Evolutionary conservation across 2,113 vertebrate species (phyloP).

Genomic region (Tachysurus fulvidraco): DNA sequence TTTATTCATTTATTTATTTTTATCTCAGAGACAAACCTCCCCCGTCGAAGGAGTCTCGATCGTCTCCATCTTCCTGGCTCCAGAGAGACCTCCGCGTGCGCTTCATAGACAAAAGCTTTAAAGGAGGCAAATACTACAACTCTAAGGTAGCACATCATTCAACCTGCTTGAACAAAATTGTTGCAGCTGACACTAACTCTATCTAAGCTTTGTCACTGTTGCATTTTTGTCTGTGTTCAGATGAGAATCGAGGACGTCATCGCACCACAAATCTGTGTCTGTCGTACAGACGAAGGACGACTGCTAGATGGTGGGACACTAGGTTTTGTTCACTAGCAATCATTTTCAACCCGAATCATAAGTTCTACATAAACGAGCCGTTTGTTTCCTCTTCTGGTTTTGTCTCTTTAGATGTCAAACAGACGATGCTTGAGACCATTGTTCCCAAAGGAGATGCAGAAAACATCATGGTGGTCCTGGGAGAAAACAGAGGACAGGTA

Average conservation of each 20-base stretch:
- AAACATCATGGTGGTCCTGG: slow-evolving; percentile 83
- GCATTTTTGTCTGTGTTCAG: slow-evolving; percentile 55
- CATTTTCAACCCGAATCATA: not conserved
- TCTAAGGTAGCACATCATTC: slow-evolving; percentile 76
- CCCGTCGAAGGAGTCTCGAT: slow-evolving; percentile 63
- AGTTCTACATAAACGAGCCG: no score
- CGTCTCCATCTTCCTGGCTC: slow-evolving; percentile 75
- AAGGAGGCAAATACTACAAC: slow-evolving; percentile 87
- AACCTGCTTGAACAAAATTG: no score
- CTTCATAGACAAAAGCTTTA: slow-evolving; percentile 83
- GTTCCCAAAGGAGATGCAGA: slow-evolving; percentile 79
- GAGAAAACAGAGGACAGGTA: slow-evolving; percentile 80
- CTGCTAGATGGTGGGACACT: slow-evolving; percentile 79
- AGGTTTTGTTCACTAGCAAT: not conserved
- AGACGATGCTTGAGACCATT: slow-evolving; percentile 85
- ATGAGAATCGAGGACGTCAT: slow-evolving; percentile 87
- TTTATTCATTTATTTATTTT: no score
- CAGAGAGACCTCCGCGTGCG: slow-evolving; percentile 84
- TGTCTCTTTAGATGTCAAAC: slow-evolving; percentile 72
- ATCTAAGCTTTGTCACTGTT: no score
- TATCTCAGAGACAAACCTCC: slow-evolving; percentile 66
- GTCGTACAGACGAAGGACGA: slow-evolving; percentile 82
- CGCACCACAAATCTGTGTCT: slow-evolving; percentile 77
- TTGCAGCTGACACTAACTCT: no score
- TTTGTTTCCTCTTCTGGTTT: not conserved